Evolutionary conservation across 2,888 invertebrate genomes (phyloP), one percentile per base, ranked within the genome.

Genomic region (Drosophila nr. perissopoda): DNA sequence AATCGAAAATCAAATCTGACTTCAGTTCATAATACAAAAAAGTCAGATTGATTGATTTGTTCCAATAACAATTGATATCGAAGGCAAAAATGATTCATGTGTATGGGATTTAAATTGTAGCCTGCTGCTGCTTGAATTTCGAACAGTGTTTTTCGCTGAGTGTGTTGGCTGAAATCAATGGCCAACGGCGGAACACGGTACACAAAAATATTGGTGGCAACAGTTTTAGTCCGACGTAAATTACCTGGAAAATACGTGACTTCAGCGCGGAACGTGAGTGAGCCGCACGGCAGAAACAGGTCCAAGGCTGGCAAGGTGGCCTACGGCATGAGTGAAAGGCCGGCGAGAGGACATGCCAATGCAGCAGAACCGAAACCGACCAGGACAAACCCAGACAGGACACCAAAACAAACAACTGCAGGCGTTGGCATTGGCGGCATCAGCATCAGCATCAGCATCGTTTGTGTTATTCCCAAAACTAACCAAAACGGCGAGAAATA

Each of bases 191-290:
- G 4, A 21, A 76, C 72, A 70, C 72, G 81, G 76, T 81, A 64
- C 71, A 83, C 85, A 77, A 88, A 85, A 90, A 89, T 90, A 90
- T 86, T 86, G 85, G 82, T 87, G 88, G 91, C 91, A 88, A 88
- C 89, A 91, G 91, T 88, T 88, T 89, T 81, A 46, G 89, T 81
- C 81, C 82, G 89, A 91, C 92, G 92, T 92, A 92, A 92, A 92
- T 92, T 92, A 92, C 92, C 91, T 92, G 91, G 91, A 92, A 92
- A 91, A 88, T 91, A 92, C 92, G 92, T 92, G 92, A 92, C 91
- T 91, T 84, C 77, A 74, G 67, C 79, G 75, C 74, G 83, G 68
- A 79, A 86, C 88, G 88, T 83, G 81, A 75, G 74, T 52, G 80
- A 74, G 82, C 70, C 76, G 71, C 56, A 56, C 61, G 66, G 64